phyloP scores from a whole-genome alignment of 2,797 vertebrate species.

The Premnoplex brunnescens region DNA sequence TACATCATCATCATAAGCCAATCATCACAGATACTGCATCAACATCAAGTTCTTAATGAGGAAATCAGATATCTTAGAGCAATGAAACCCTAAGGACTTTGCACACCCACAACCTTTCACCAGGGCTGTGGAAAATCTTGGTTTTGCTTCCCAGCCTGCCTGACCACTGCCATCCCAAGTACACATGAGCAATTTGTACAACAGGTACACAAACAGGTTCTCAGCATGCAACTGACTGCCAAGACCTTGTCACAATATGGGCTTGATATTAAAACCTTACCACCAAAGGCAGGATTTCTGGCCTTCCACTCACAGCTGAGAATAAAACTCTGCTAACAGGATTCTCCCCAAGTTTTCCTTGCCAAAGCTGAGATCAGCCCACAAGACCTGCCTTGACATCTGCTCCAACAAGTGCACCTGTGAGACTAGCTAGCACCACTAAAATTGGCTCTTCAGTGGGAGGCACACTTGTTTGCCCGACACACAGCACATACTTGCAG shows the following conservation, averaged over 20 bases:
- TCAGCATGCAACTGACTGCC: background rate
- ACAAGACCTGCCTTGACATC: background rate
- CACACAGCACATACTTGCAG: background rate
- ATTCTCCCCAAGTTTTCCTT: background rate
- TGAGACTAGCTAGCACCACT: background rate
- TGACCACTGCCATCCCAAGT: background rate
- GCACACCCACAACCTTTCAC: background rate
- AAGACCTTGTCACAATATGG: background rate
- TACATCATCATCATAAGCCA: background rate
- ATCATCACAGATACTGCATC: background rate
- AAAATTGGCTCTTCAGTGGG: background rate
- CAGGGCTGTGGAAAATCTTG: background rate
- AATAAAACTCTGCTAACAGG: background rate
- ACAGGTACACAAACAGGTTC: background rate
- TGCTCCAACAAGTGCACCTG: background rate
- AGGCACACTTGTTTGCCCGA: background rate
- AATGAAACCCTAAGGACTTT: background rate
- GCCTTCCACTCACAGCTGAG: background rate
- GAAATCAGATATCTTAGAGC: background rate
- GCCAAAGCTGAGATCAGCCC: background rate
- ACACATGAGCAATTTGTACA: background rate
- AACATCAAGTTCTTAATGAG: background rate
- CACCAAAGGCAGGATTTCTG: background rate
- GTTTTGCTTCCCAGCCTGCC: background rate
- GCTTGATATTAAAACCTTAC: background rate